Conservation (phyloP, 1,140 invertebrate genomes). For the Drosophila pectinifera region DNA sequence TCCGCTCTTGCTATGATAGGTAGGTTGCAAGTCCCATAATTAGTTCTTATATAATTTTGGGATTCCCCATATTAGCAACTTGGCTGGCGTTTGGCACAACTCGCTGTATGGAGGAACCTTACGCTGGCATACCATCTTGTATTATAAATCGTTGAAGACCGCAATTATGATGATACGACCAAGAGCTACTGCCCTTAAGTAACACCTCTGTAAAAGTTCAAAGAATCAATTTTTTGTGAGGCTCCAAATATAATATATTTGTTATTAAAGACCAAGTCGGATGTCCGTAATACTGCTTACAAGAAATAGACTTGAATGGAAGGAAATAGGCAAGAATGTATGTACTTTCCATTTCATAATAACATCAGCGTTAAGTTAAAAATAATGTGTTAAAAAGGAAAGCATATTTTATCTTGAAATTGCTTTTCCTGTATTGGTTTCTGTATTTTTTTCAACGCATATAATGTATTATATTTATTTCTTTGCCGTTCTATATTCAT, state of each 20-base stretch:
- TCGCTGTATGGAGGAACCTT: neutral
- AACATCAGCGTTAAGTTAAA: neutral
- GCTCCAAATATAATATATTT: too few species aligned
- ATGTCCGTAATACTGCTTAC: too few species aligned
- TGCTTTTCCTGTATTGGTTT: too few species aligned
- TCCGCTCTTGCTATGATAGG: neutral
- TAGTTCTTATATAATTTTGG: neutral
- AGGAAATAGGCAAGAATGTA: too few species aligned
- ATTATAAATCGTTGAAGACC: neutral
- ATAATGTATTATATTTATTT: neutral
- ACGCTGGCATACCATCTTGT: neutral
- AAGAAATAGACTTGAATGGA: too few species aligned
- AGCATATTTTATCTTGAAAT: too few species aligned
- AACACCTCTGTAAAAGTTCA: neutral
- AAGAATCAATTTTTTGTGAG: too few species aligned
- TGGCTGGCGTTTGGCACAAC: neutral
- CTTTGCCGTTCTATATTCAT: neutral
- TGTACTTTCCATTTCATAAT: neutral
- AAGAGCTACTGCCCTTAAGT: neutral
- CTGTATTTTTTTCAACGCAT: too few species aligned
- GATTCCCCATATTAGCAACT: neutral
- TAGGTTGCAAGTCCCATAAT: neutral
- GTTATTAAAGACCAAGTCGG: too few species aligned
- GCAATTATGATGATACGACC: conserved; percentile 9
- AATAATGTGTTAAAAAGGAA: too few species aligned